Evolutionary conservation across 2,113 vertebrate genomes (phyloP).

Genomic region (Poeciliopsis occidentalis): DNA sequence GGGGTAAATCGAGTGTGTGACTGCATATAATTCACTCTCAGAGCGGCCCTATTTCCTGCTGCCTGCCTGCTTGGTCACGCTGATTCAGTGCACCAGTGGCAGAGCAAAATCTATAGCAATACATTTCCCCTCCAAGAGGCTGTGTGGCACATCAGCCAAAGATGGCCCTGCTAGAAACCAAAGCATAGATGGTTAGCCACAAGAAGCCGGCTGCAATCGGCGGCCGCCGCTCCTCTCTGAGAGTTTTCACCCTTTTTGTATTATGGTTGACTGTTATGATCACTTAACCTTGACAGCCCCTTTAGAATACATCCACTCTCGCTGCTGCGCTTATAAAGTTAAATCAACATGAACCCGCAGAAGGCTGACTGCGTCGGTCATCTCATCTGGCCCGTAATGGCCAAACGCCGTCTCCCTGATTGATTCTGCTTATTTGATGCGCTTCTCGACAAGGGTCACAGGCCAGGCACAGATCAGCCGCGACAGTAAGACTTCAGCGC

Average conservation of each 20-base stretch:
- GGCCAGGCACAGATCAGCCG: conserved; percentile 44
- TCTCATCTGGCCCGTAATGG: conserved; percentile 65
- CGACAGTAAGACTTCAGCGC: conserved; percentile 63
- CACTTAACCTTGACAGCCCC: conserved; percentile 24
- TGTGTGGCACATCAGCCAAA: conserved; percentile 66
- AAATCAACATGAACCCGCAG: conserved; percentile 60
- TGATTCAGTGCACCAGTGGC: conserved; percentile 78
- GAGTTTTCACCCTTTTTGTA: conserved; percentile 27
- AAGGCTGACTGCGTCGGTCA: conserved; percentile 46
- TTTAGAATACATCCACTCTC: conserved; percentile 28
- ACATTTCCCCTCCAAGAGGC: conserved; percentile 73
- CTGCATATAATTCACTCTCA: conserved; percentile 80
- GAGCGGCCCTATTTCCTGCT: conserved; percentile 74
- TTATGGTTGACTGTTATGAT: conserved; percentile 48
- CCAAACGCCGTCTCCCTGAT: conserved; percentile 54
- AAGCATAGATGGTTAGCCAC: conserved; percentile 65
- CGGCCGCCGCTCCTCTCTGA: conserved; percentile 26
- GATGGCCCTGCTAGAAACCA: conserved; percentile 58
- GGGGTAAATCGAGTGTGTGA: conserved; percentile 82
- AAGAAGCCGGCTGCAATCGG: conserved; percentile 28
- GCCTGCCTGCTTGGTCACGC: conserved; percentile 77
- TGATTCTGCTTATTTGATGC: conserved; percentile 63
- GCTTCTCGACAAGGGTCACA: conserved; percentile 57
- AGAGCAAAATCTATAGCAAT: conserved; percentile 80
- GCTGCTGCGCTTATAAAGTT: conserved; percentile 53